Percentiles rank a stretch among this genome's conserved stretches.
Evolutionary conservation across 2,888 invertebrate species (phyloP).

Genomic region (Drosophila emarginata): DNA sequence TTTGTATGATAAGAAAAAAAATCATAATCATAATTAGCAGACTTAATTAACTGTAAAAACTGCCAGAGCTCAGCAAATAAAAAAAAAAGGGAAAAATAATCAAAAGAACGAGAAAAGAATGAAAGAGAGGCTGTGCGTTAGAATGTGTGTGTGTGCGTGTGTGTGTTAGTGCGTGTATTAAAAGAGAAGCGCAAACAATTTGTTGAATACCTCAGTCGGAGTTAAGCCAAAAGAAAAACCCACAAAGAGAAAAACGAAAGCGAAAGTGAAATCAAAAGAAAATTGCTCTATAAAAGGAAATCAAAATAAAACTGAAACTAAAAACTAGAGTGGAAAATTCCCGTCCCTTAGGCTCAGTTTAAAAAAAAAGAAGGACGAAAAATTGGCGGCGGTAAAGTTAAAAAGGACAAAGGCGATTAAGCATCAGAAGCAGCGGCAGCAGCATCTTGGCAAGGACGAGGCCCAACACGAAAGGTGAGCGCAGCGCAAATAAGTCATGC

Average conservation of each 20-base stretch:
- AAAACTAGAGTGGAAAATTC: constrained; percentile 46
- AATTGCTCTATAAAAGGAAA: constrained; percentile 4
- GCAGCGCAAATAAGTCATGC: constrained; percentile 70
- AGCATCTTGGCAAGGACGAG: constrained; percentile 46
- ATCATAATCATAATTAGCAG: constrained; percentile 34
- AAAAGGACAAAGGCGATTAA: constrained; percentile 75
- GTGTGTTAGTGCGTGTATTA: constrained; percentile 38
- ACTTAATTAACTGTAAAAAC: constrained; percentile 69
- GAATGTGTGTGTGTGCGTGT: constrained; percentile 31
- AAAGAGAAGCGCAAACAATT: constrained; percentile 67
- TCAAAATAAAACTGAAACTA: constrained; percentile 31
- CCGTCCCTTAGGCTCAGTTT: constrained; percentile 30
- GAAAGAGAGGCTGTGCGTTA: constrained; percentile 25
- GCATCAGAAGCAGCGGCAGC: constrained; percentile 26
- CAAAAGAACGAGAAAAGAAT: constrained; percentile 23
- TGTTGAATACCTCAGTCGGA: constrained; percentile 65
- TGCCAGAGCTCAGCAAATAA: constrained; percentile 34
- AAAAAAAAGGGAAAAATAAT: neutral
- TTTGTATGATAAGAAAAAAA: constrained; percentile 18
- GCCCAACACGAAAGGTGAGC: constrained; percentile 64
- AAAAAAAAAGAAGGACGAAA: constrained; percentile 41
- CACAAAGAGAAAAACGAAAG: constrained; percentile 38
- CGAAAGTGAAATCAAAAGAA: constrained; percentile 60
- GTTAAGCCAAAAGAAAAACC: constrained; percentile 14
- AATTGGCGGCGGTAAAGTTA: constrained; percentile 76